phyloP scores from a whole-genome alignment of 1,140 invertebrate species.

The Holcopasites calliopsidis region DNA sequence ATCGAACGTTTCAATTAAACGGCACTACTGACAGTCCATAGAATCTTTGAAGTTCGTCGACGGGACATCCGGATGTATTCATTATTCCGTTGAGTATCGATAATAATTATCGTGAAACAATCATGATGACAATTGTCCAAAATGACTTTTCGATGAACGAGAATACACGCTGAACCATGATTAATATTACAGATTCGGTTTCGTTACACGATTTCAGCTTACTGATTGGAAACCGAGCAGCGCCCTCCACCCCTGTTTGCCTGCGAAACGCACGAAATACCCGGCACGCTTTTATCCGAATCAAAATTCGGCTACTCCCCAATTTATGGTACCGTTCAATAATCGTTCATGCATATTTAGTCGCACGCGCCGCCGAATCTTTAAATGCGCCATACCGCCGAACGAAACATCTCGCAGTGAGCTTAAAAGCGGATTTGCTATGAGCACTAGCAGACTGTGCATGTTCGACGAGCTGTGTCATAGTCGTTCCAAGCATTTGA shows the following conservation, averaged over 20 bases:
- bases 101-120: not conserved
- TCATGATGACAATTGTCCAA: slow-evolving; percentile 3
- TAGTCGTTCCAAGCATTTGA: slow-evolving; percentile 36
- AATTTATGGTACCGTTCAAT: slow-evolving; percentile 56
- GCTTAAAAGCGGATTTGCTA: slow-evolving; percentile 60
- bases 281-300: slow-evolving; percentile 51
- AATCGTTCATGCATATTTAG: slow-evolving; percentile 64
- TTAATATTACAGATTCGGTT: slow-evolving; percentile 8
- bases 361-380: slow-evolving; percentile 55
- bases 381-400: slow-evolving; percentile 53
- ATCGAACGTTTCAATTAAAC: slow-evolving; percentile 33
- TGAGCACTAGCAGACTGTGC: slow-evolving; percentile 3
- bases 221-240: slow-evolving; percentile 9
- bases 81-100: not conserved
- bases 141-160: slow-evolving; percentile 4
- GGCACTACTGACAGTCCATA: slow-evolving; percentile 7
- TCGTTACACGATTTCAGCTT: not conserved
- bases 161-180: not conserved
- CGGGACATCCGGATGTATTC: not conserved
- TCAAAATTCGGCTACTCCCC: slow-evolving; percentile 53
- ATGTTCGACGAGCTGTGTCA: not conserved
- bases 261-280: slow-evolving; percentile 12
- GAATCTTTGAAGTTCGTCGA: not conserved
- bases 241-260: not conserved
- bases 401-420: slow-evolving; percentile 47